phyloP scores from a whole-genome alignment of 2,113 vertebrate genomes.

The Amazona guildingii region DNA sequence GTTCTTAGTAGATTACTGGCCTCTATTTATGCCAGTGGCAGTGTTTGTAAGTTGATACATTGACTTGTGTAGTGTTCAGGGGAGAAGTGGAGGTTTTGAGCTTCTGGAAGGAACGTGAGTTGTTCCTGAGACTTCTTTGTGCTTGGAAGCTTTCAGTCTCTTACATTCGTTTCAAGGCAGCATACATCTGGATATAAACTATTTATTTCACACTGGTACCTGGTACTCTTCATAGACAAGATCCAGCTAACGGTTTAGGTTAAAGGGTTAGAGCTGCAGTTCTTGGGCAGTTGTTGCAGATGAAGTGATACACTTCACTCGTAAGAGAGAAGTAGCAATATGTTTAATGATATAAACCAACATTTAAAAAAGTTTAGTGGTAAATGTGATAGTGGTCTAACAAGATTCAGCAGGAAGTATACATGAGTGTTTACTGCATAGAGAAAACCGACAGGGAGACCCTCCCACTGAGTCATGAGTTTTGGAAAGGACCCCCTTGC shows the following conservation, averaged over 20 bases:
- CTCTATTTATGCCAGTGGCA: neutral
- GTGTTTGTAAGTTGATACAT: neutral
- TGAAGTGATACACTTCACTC: neutral
- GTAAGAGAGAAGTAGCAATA: neutral
- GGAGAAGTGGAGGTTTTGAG: neutral
- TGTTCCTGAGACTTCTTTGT: neutral
- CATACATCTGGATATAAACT: neutral
- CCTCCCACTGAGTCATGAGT: neutral
- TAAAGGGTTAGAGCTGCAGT: neutral
- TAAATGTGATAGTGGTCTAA: neutral
- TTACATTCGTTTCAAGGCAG: fast-evolving
- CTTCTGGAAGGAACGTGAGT: neutral
- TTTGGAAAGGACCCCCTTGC: neutral
- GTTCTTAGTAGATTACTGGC: neutral
- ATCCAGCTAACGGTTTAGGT: neutral
- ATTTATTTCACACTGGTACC: neutral
- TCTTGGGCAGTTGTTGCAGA: neutral
- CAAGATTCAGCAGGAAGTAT: neutral
- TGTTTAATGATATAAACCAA: neutral
- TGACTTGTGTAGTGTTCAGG: neutral
- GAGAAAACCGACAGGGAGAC: neutral
- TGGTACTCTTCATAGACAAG: neutral
- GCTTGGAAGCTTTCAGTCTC: neutral
- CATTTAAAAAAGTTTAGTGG: neutral
- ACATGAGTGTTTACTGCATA: neutral